Evolutionary conservation across 2,888 invertebrate genomes (phyloP), one percentile per base, ranked within the genome.

Genomic region (Amitus sp.): DNA sequence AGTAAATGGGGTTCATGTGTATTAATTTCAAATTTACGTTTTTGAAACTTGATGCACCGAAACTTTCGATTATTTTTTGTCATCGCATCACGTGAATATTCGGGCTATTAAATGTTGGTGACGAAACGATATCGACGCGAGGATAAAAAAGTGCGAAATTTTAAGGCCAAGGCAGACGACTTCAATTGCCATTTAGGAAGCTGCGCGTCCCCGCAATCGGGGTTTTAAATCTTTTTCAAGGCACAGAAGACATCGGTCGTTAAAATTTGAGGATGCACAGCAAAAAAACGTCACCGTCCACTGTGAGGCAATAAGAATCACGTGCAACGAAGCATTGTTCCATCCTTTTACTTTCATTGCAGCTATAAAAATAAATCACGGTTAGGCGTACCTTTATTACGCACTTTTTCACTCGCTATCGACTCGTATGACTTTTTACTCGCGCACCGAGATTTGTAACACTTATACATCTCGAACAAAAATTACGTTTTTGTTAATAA

Each of bases 231-330:
- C 59, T 58, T 51, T 45, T 37, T 28, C 48, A 23, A 56, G 61
- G 65, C 46, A 54, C 47, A 56, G 39, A 50, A 33, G 49, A 64
- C 53, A 39, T 49, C 49, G 56, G 47, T 61, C 61, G 55, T 65
- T 58, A 65, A 65, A 65, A 58, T 65, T 65, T 57, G 64, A 65
- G 61, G 64, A 65, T 65, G 61, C 46, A n/a, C n/a, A n/a, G 17
- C 56, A 43, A 60, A 46, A 46, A 46, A 27, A 46, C 30, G 30
- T 30, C 30, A 23, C 23, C 7, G 13, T 42, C 19, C 19, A 20
- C 19, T n/a, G 42, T 12, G 42, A 4, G 43, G 61, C 56, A 42
- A 47, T 13, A 63, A 64, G 56, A 57, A 47, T 60, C 57, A 61
- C 64, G 60, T 46, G 57, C 51, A 50, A 51, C 33, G 37, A 65